Evolutionary conservation across 2,888 invertebrate species (phyloP).

Genomic region (Eucera pruinosa): DNA sequence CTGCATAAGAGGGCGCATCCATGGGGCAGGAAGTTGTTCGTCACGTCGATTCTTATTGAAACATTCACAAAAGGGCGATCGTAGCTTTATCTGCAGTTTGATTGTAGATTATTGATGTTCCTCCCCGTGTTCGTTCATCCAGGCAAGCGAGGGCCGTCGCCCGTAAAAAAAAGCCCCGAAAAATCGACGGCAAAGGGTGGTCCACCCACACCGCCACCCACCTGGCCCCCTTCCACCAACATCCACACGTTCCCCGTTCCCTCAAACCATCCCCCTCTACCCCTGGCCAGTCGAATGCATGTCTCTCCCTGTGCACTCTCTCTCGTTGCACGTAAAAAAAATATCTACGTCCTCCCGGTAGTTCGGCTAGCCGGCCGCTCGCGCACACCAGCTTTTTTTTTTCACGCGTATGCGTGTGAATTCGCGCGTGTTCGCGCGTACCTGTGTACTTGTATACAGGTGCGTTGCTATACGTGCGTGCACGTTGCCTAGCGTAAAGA

Average conservation of each 20-base stretch:
- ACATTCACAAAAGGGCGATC: slow-evolving; percentile 83
- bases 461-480: not conserved
- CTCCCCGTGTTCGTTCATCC: slow-evolving; percentile 82
- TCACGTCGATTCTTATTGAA: slow-evolving; percentile 82
- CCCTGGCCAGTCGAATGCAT: slow-evolving; percentile 74
- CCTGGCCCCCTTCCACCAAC: slow-evolving; percentile 47
- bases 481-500: not conserved
- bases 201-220: slow-evolving; percentile 75
- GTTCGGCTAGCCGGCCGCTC: slow-evolving; percentile 57
- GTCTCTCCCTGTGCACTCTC: slow-evolving; percentile 75
- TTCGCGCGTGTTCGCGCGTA: not conserved
- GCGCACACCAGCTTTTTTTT: slow-evolving; percentile 65
- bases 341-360: slow-evolving; percentile 71
- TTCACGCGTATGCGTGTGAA: slow-evolving; percentile 66
- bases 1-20: slow-evolving; percentile 67
- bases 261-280: slow-evolving; percentile 8
- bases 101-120: slow-evolving; percentile 84
- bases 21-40: slow-evolving; percentile 73
- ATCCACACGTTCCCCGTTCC: slow-evolving; percentile 17
- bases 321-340: slow-evolving; percentile 73
- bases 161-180: slow-evolving; percentile 83
- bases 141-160: slow-evolving; percentile 79
- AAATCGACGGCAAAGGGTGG: slow-evolving; percentile 83
- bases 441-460: not conserved
- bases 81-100: slow-evolving; percentile 84